Conservation (phyloP, 2,888 invertebrate genomes). For the Torymus auratus region DNA sequence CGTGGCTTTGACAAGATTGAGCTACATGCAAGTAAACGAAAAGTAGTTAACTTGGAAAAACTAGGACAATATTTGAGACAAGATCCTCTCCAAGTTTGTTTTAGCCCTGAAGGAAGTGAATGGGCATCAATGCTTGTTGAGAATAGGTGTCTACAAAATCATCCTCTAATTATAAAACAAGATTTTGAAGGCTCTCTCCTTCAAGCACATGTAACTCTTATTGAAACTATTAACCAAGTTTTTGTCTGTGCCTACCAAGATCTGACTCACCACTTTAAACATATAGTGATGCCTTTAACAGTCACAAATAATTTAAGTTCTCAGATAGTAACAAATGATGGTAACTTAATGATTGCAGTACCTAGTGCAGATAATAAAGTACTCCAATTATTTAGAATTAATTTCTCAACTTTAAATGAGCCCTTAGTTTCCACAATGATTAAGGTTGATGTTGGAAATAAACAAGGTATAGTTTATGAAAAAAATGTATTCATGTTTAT, state of each 20-base stretch:
- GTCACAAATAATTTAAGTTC: slow-evolving; percentile 64
- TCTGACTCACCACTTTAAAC: slow-evolving; percentile 81
- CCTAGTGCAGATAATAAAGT: slow-evolving; percentile 67
- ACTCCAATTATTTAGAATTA: slow-evolving; percentile 68
- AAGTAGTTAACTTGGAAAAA: slow-evolving; percentile 86
- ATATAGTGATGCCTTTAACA: slow-evolving; percentile 62
- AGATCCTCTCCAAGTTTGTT: slow-evolving; percentile 81
- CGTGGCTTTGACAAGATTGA: slow-evolving; percentile 86
- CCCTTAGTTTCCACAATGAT: slow-evolving; percentile 64
- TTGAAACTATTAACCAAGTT: slow-evolving; percentile 82
- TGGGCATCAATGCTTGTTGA: slow-evolving; percentile 88
- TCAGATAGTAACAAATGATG: slow-evolving; percentile 67
- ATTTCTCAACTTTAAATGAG: slow-evolving; percentile 41
- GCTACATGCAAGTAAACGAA: slow-evolving; percentile 69
- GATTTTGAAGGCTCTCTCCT: slow-evolving; percentile 87
- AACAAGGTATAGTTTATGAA: slow-evolving; percentile 64
- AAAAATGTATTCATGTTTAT: background rate
- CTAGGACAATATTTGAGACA: slow-evolving; percentile 90
- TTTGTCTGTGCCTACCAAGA: slow-evolving; percentile 83
- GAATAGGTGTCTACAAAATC: slow-evolving; percentile 84
- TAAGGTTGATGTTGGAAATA: slow-evolving; percentile 66
- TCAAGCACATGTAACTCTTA: slow-evolving; percentile 87
- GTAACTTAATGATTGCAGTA: slow-evolving; percentile 68
- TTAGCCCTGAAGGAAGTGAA: slow-evolving; percentile 85
- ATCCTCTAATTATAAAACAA: slow-evolving; percentile 86